Percentiles rank a stretch among this genome's conserved stretches.
These are phyloP conservation scores for Amblyornis subalaris DNA, from an alignment of 2,113 vertebrate species.

Conservation along the genomic window DNA sequence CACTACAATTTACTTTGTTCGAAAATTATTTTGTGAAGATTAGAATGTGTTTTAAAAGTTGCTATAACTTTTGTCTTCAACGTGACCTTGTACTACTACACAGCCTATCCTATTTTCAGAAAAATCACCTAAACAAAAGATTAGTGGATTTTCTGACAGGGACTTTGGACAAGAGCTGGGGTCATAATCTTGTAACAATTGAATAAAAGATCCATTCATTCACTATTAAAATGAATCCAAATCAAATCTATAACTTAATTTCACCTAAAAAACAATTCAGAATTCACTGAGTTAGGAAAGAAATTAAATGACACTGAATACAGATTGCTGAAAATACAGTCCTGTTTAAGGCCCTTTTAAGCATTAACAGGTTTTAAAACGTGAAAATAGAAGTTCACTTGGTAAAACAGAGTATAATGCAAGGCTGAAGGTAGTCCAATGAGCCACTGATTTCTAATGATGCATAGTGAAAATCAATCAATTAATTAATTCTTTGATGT, in stretches of 20 bases:
- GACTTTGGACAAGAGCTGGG: not conserved
- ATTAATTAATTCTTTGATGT: not conserved
- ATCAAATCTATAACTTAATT: conserved; percentile 1
- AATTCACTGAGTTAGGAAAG: not conserved
- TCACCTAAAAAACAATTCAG: not conserved
- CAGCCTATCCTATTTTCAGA: not conserved
- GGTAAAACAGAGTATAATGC: not conserved
- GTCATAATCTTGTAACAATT: not conserved
- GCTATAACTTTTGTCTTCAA: not conserved
- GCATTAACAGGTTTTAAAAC: not conserved
- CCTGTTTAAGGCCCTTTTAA: not conserved
- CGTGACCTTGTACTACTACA: not conserved
- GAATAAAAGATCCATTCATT: conserved; percentile 33
- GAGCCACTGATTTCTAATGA: not conserved
- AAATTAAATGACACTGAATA: not conserved
- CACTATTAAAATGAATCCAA: conserved; percentile 14
- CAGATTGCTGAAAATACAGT: not conserved
- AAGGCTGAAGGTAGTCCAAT: not conserved
- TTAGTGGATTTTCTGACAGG: not conserved
- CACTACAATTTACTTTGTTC: not conserved
- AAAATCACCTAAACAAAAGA: not conserved
- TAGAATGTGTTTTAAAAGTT: not conserved
- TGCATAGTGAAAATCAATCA: not conserved
- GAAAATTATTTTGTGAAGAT: not conserved
- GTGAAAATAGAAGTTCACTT: not conserved